A percentile compares a stretch with the other conserved stretches of the same genome.
phyloP scores from a whole-genome alignment of 2,888 invertebrate genomes.

The Trissolcus japonicus region DNA sequence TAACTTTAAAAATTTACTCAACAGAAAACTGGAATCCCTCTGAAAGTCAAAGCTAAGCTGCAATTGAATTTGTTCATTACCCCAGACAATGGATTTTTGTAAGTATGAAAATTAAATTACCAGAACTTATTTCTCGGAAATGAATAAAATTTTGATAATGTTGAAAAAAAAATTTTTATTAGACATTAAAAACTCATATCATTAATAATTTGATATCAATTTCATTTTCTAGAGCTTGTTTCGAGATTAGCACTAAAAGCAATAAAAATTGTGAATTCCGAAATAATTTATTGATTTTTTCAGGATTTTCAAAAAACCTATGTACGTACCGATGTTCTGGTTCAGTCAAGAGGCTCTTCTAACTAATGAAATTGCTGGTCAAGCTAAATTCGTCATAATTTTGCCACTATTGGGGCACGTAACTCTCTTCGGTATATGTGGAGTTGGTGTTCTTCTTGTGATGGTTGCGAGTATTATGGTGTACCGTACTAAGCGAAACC shows the following conservation, averaged over 20 bases:
- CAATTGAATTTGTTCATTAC: conserved; percentile 85
- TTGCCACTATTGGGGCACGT: conserved; percentile 78
- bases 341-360: conserved; percentile 83
- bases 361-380: conserved; percentile 79
- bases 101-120: conserved; percentile 67
- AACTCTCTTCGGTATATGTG: conserved; percentile 78
- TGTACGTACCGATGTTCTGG: conserved; percentile 84
- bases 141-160: no score
- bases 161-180: no score
- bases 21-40: conserved; percentile 85
- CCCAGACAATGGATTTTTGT: conserved; percentile 78
- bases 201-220: no score
- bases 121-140: no score
- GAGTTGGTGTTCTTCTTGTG: conserved; percentile 74
- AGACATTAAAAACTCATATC: no score
- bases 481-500: conserved; percentile 68
- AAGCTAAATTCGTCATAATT: conserved; percentile 78
- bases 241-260: not conserved
- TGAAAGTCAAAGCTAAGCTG: conserved; percentile 83
- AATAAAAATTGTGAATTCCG: not conserved
- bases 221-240: no score
- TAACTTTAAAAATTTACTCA: not conserved
- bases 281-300: conserved; percentile 2
- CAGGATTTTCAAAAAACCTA: conserved; percentile 77
- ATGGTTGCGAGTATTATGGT: conserved; percentile 71